phyloP scores from a whole-genome alignment of 2,888 invertebrate species.

The Nemotelus pantherinus region DNA sequence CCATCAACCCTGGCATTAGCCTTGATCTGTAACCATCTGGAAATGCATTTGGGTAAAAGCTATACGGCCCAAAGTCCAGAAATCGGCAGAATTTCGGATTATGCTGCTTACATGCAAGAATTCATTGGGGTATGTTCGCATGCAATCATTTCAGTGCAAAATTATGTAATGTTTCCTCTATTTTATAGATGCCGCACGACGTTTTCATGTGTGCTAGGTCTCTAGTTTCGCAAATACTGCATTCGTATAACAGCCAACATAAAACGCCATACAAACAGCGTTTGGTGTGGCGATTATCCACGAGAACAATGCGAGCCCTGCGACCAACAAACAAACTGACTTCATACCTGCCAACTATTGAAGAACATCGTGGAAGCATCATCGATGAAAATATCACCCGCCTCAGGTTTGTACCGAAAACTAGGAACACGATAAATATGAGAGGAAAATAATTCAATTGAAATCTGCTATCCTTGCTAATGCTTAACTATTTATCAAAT shows the following conservation, averaged over 20 bases:
- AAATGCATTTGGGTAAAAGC: constrained; percentile 64
- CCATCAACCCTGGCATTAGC: constrained; percentile 82
- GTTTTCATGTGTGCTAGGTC: constrained; percentile 72
- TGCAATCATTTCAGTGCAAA: not conserved
- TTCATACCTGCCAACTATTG: constrained; percentile 77
- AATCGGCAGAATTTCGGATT: constrained; percentile 73
- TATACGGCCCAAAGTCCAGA: constrained; percentile 65
- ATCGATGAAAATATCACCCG: constrained; percentile 61
- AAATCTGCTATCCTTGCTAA: too few relatives aligned
- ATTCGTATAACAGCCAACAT: constrained; percentile 77
- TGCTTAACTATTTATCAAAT: too few relatives aligned
- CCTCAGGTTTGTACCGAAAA: constrained; percentile 57
- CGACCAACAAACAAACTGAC: constrained; percentile 80
- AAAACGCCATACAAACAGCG: constrained; percentile 76
- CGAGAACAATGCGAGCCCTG: constrained; percentile 74
- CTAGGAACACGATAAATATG: not conserved
- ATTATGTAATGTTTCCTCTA: constrained; percentile 48
- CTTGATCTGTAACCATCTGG: constrained; percentile 77
- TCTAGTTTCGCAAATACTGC: constrained; percentile 72
- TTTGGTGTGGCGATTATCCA: constrained; percentile 80
- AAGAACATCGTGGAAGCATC: constrained; percentile 69
- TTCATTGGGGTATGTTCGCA: constrained; percentile 72
- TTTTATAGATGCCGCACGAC: constrained; percentile 72
- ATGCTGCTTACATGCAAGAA: constrained; percentile 77
- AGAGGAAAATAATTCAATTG: not conserved